A percentile compares a stretch with the other conserved stretches of the same genome.
phyloP scores from a whole-genome alignment of 2,113 vertebrate species.

The Crypturellus undulatus region DNA sequence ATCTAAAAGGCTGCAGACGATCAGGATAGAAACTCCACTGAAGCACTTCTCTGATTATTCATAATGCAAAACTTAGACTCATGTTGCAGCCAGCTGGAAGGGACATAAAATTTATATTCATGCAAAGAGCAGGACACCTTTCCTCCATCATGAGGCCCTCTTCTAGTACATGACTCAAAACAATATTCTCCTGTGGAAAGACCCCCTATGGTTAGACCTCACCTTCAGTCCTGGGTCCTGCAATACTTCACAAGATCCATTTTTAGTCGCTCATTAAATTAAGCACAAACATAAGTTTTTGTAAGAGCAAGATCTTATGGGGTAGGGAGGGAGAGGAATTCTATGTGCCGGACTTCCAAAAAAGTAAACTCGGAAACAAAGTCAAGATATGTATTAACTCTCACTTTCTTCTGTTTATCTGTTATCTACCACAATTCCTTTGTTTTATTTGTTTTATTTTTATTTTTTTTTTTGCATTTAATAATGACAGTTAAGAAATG shows the following conservation, averaged over 20 bases:
- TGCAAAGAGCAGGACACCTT: not conserved
- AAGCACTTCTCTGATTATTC: not conserved
- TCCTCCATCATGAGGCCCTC: not conserved
- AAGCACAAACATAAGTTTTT: not conserved
- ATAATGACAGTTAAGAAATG: rapidly evolving
- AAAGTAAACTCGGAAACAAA: not conserved
- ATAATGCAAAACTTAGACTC: not conserved
- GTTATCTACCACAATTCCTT: not conserved
- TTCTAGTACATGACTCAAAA: not conserved
- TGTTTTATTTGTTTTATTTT: not conserved
- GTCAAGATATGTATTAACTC: not conserved
- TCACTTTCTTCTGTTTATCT: not conserved
- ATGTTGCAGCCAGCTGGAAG: not conserved
- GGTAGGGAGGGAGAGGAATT: too few relatives aligned
- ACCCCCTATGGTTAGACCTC: not conserved
- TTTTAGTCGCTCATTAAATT: not conserved
- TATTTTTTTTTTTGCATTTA: not conserved
- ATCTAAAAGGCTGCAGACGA: not conserved
- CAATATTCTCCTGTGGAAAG: not conserved
- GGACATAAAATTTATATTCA: not conserved
- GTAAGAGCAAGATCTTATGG: not conserved
- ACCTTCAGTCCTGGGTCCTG: not conserved
- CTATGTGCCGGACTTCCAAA: not conserved
- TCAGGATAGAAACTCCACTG: not conserved
- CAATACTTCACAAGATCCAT: not conserved